phyloP scores from a whole-genome alignment of 2,797 vertebrate species.

The Peromyscus eremicus region DNA sequence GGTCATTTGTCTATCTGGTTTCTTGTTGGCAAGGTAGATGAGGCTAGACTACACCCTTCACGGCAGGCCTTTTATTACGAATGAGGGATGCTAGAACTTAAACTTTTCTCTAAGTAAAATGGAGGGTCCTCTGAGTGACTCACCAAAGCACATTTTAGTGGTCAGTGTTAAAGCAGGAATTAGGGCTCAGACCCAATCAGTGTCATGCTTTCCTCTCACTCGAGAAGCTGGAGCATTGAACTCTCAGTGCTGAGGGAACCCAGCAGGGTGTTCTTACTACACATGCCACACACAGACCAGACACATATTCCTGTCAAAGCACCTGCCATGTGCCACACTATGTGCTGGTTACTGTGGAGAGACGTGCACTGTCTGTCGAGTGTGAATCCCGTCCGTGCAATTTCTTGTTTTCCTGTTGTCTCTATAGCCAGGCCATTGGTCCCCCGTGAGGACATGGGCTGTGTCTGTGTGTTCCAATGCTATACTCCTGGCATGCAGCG shows the following conservation, averaged over 20 bases:
- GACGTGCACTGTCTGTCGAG: slow-evolving; percentile 64
- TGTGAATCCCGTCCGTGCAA: slow-evolving; percentile 64
- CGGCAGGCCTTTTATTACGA: not conserved
- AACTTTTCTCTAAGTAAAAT: not conserved
- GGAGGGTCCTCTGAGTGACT: not conserved
- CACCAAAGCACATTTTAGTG: not conserved
- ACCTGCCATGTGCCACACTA: not conserved
- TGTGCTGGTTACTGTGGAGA: slow-evolving; percentile 40
- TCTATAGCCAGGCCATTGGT: slow-evolving; percentile 17
- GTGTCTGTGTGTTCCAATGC: slow-evolving; percentile 73
- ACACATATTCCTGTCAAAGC: not conserved
- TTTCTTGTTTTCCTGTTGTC: slow-evolving; percentile 65
- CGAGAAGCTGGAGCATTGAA: not conserved
- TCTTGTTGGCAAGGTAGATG: slow-evolving; percentile 42
- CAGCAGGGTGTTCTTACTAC: not conserved
- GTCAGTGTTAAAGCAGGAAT: not conserved
- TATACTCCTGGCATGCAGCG: not conserved
- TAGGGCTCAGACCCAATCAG: not conserved
- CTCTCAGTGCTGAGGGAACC: not conserved
- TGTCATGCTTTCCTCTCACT: slow-evolving; percentile 7
- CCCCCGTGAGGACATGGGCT: slow-evolving; percentile 7
- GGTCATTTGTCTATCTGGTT: slow-evolving; percentile 34
- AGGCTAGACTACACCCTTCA: not conserved
- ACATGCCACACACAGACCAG: not conserved
- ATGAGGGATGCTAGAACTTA: not conserved